phyloP scores from a whole-genome alignment of 2,113 vertebrate species.

The Cercocebus atys region DNA sequence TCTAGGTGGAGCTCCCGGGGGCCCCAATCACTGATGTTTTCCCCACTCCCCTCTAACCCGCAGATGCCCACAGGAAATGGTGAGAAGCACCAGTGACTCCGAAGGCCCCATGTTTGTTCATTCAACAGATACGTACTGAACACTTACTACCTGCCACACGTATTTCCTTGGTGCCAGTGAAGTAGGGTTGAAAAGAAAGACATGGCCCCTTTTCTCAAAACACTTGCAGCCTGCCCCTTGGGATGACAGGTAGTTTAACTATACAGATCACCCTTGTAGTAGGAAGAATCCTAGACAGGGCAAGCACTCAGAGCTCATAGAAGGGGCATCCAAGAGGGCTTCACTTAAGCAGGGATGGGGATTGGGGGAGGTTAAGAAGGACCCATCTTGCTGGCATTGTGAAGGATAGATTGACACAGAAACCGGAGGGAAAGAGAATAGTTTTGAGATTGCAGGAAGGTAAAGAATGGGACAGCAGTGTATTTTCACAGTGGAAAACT shows the following conservation, averaged over 20 bases:
- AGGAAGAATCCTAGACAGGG: neutral
- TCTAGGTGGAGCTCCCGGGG: neutral
- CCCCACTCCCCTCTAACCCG: neutral
- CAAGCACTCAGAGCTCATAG: fast-evolving
- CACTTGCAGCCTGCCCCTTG: neutral
- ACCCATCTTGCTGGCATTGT: neutral
- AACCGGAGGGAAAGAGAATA: neutral
- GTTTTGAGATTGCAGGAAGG: neutral
- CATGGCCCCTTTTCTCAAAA: neutral
- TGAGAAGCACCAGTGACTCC: neutral
- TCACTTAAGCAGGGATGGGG: neutral
- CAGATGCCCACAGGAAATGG: neutral
- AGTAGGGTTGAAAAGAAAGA: neutral
- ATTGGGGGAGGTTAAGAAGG: neutral
- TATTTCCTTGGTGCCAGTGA: neutral
- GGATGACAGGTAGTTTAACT: neutral
- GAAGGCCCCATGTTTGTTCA: neutral
- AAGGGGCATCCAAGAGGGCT: neutral
- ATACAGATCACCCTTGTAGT: too few relatives aligned
- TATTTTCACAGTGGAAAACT: neutral
- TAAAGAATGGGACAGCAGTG: neutral
- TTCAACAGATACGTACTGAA: neutral
- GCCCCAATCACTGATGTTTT: neutral
- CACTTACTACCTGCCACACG: fast-evolving
- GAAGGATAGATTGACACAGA: neutral